Evolutionary conservation across 2,797 vertebrate genomes (phyloP).

Genomic region (Acomys russatus): DNA sequence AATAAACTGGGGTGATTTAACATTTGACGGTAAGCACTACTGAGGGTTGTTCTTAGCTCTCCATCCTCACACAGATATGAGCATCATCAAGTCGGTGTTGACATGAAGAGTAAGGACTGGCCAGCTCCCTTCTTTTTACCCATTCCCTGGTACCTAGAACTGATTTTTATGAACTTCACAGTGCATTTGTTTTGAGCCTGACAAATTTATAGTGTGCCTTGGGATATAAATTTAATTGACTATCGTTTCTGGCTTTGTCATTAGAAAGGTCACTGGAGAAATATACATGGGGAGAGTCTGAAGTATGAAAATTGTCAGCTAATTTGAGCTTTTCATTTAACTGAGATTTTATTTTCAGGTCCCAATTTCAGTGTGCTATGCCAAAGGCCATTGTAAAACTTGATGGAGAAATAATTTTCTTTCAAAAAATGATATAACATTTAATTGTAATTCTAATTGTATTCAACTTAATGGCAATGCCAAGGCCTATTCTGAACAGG

Average conservation of each 20-base stretch:
- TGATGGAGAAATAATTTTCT: conserved; percentile 80
- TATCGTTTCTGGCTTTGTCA: conserved; percentile 79
- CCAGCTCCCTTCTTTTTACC: background rate
- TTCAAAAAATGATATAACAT: conserved; percentile 73
- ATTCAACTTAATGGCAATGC: conserved; percentile 70
- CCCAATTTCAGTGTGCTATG: conserved; percentile 68
- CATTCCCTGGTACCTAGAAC: background rate
- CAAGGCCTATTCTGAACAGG: conserved; percentile 65
- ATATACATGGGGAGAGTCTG: conserved; percentile 75
- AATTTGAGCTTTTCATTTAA: conserved; percentile 78
- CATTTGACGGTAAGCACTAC: background rate
- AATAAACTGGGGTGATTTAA: background rate
- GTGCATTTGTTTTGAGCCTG: conserved; percentile 70
- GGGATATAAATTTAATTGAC: conserved; percentile 83
- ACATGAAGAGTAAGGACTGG: background rate
- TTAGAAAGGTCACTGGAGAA: conserved; percentile 81
- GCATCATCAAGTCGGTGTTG: background rate
- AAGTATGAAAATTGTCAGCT: conserved; percentile 76
- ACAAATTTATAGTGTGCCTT: conserved; percentile 80
- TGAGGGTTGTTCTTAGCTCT: background rate
- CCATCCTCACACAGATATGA: background rate
- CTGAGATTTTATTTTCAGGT: conserved; percentile 80
- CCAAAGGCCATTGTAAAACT: conserved; percentile 82
- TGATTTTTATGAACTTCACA: conserved; percentile 80
- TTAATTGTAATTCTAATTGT: conserved; percentile 80